Evolutionary conservation across 1,140 invertebrate species (phyloP), one percentile per base, ranked within the genome.

Genomic region (Drosophila grimshawi): DNA sequence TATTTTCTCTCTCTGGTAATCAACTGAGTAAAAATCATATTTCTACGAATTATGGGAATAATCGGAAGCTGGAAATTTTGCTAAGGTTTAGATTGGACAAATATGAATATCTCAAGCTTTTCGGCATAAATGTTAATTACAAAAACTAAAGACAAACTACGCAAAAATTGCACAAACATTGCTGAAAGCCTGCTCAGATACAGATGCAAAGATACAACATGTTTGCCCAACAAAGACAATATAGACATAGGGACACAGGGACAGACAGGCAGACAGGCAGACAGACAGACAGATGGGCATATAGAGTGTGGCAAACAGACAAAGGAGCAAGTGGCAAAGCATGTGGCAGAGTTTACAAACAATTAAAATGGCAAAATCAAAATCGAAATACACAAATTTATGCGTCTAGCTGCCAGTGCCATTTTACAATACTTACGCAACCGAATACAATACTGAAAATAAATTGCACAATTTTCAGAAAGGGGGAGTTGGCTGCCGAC

Each of bases 281-380:
- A 39, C 37, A 33, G 39, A 56, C 11, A 7, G 41, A 2, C n/a
- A 10, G 33, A 48, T 7, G 33, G 8, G 11, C 5, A 35, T 39
- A 48, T 7, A n/a, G n/a, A 37, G 48, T 33, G 8, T 6, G 53
- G 55, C 63, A 51, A 37, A 35, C 39, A 52, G 56, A 37, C 49
- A 69, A 69, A 51, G 55, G 57, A 69, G 57, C 57, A 69, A 69
- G 51, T 69, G 76, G 63, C 69, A 59, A 48, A 51, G 62, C 55
- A 48, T 77, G 67, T 62, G 64, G 69, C 48, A 19, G 65, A 78
- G 74, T 76, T 76, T 65, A 48, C 76, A 78, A 88, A 85, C 85
- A 89, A 89, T 89, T 89, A 89, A 89, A 90, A 82, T 90, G 74
- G 80, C 65, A 85, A 86, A 89, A 88, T 88, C 83, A 88, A 88